Conservation (phyloP, 2,797 vertebrate species). For the Ceryle rudis region DNA sequence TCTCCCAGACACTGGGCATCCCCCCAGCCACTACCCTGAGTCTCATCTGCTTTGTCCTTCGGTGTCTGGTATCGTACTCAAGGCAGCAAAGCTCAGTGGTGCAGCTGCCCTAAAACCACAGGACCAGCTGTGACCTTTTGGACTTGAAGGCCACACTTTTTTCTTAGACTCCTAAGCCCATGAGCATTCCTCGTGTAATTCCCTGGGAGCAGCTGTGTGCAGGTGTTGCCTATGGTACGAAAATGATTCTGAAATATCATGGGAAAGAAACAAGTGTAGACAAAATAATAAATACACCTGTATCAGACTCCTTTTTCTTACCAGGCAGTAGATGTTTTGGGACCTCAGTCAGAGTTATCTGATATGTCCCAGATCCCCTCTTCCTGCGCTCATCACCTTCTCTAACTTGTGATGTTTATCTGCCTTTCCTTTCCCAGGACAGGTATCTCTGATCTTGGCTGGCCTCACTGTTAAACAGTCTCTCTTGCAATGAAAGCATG, state of each 20-base stretch:
- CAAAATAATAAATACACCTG: slow-evolving; percentile 70
- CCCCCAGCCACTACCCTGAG: background rate
- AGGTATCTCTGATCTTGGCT: slow-evolving; percentile 50
- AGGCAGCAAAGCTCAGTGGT: background rate
- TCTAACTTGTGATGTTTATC: slow-evolving; percentile 34
- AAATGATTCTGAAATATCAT: background rate
- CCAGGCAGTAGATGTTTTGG: slow-evolving; percentile 24
- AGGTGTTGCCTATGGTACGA: background rate
- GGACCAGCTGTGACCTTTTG: background rate
- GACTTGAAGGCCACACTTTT: background rate
- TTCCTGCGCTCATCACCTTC: slow-evolving; percentile 5
- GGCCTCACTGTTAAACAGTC: background rate
- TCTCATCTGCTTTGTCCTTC: background rate
- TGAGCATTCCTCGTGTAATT: background rate
- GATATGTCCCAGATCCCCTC: background rate
- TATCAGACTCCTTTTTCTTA: background rate
- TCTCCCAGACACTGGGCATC: background rate
- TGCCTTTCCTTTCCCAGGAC: slow-evolving; percentile 45
- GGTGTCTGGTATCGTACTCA: accelerated
- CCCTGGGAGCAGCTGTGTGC: background rate
- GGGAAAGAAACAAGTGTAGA: slow-evolving; percentile 25
- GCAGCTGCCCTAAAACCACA: slow-evolving; percentile 35
- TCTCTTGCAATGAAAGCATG: background rate
- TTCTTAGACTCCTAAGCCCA: background rate
- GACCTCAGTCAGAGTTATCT: slow-evolving; percentile 20